Conservation (phyloP, 2,888 invertebrate species). For the Steromphala cineraria region DNA sequence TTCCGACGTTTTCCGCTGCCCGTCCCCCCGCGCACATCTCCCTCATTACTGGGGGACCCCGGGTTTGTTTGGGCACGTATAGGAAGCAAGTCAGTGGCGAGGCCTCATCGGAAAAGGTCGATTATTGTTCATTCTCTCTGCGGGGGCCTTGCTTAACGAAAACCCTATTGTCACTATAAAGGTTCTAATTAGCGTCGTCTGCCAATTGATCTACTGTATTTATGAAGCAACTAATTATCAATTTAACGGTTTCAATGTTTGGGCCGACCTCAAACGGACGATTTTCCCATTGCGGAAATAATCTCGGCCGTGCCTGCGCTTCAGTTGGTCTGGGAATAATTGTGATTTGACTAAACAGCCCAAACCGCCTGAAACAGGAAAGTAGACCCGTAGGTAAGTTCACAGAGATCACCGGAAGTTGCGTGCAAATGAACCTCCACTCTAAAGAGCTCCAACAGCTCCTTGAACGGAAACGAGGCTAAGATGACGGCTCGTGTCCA, state of each 20-base stretch:
- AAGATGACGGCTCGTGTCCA: constrained; percentile 17
- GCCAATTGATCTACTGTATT: constrained; percentile 29
- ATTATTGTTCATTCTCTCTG: constrained; percentile 25
- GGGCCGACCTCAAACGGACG: constrained; percentile 23
- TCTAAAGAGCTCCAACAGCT: constrained; percentile 32
- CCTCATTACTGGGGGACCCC: constrained; percentile 11
- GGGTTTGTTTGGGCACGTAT: constrained; percentile 7
- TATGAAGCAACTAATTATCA: constrained; percentile 37
- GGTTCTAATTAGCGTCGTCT: constrained; percentile 34
- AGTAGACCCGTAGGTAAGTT: constrained; percentile 34
- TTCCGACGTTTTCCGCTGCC: constrained; percentile 6
- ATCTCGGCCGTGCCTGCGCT: constrained; percentile 17
- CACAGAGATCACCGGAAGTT: constrained; percentile 42
- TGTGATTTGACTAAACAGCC: constrained; percentile 39
- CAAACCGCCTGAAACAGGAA: constrained; percentile 38
- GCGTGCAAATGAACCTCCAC: constrained; percentile 45
- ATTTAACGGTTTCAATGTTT: constrained; percentile 28
- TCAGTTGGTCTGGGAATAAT: constrained; percentile 30
- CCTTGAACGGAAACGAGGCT: constrained; percentile 28
- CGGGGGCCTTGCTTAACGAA: constrained; percentile 23
- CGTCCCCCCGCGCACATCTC: neutral
- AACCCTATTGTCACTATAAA: constrained; percentile 28
- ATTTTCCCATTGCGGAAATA: constrained; percentile 27
- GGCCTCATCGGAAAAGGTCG: constrained; percentile 19
- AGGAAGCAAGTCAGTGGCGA: constrained; percentile 8